Base-by-base conservation (phyloP, 2,113 vertebrate species). In the Phainopepla nitens region DNA sequence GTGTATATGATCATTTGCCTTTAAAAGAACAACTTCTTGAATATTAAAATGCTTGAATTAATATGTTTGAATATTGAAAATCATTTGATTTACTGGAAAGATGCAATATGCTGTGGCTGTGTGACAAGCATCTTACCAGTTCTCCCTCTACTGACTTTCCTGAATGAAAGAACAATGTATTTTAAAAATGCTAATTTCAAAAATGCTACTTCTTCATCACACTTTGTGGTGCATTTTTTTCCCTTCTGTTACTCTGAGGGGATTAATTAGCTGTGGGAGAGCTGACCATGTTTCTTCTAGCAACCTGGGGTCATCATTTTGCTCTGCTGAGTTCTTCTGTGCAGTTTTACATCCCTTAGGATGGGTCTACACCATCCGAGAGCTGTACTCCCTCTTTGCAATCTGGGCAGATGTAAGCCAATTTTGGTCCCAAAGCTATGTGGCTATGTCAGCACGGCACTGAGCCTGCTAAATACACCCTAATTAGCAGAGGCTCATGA, bases 301-400 rank as follows among this genome's bases (percentile, higher is more conserved):
- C 72, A 13, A 51, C 27, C 29, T 17, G 14, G 9, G 19, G 21
- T 70, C 42, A 47, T 8, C 28, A n/a, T 44, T 71, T 61, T 64
- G 33, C 71, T 78, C 61, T 79, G 49, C 28, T 4, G 20, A 70
- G 23, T 13, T 70, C 61, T 27, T 72, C 57, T 22, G 18, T 5
- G 14, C 29, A 70, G 29, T 54, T 58, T 51, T 49, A 16, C 68
- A 29, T 22, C n/a, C 10, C 41, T 51, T 15, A 7, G 29, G 51
- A 71, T 0, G 2, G 7, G 12, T 47, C 35, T 58, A 41, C 39
- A 6, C 42, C 2, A 0, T 7, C 41, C 0, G 0, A 45, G 22
- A n/a, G 45, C 14, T 1, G 0, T 28, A 31, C 11, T 50, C 11
- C 22, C 33, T 20, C 29, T 45, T 53, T 28, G 33, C 72, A 73